phyloP scores from a whole-genome alignment of 2,797 vertebrate genomes.

The Xenopus petersii region DNA sequence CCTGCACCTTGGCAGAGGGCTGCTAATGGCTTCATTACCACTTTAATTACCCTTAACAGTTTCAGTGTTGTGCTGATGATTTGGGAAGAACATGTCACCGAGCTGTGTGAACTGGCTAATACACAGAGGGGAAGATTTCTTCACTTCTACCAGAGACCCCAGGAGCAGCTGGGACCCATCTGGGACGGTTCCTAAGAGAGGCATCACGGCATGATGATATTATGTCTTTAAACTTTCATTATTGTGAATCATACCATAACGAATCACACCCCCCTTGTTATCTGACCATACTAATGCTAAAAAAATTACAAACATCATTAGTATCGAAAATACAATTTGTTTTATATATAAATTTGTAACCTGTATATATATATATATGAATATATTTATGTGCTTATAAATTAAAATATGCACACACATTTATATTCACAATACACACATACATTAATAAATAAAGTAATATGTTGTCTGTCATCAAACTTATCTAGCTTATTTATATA shows the following conservation, averaged over 20 bases:
- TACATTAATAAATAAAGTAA: no score
- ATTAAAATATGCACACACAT: no score
- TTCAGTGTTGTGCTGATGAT: constrained; percentile 61
- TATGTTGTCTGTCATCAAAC: no score
- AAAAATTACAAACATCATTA: no score
- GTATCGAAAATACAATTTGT: no score
- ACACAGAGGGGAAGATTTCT: constrained; percentile 49
- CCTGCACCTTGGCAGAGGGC: constrained; percentile 52
- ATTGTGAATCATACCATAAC: not conserved
- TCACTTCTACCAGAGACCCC: constrained; percentile 75
- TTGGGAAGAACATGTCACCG: constrained; percentile 63
- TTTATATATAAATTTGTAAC: no score
- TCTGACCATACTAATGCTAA: no score
- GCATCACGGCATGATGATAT: constrained; percentile 72
- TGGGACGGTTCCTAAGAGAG: constrained; percentile 77
- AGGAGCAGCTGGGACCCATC: constrained; percentile 88
- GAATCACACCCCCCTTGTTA: no score
- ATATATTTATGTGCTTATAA: no score
- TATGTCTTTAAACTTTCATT: constrained; percentile 57
- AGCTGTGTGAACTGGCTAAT: constrained; percentile 72
- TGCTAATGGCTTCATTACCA: constrained; percentile 71
- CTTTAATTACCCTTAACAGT: constrained; percentile 70
- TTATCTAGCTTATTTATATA: no score
- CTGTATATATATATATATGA: no score
- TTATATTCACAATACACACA: no score